Conservation (phyloP, 2,888 invertebrate genomes). For the Stomorhina lunata region DNA sequence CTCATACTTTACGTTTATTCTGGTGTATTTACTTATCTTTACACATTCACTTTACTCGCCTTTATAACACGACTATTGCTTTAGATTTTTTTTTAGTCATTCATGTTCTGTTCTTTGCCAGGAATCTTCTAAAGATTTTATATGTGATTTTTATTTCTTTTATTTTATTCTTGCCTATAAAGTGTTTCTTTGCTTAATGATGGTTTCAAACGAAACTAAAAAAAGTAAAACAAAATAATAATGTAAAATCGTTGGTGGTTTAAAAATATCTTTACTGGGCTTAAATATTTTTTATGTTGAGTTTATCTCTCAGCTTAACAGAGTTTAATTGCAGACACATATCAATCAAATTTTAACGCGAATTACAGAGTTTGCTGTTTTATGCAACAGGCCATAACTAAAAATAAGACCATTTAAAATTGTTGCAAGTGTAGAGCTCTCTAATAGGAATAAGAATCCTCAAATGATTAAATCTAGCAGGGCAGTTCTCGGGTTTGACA, state of each 20-base stretch:
- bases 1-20: too few relatives aligned
- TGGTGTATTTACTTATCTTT: too few relatives aligned
- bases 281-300: slow-evolving; percentile 11
- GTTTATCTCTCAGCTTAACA: slow-evolving; percentile 46
- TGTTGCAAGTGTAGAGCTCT: too few relatives aligned
- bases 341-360: slow-evolving; percentile 65
- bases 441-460: too few relatives aligned
- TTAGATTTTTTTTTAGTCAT: slow-evolving; percentile 29
- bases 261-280: too few relatives aligned
- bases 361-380: slow-evolving; percentile 47
- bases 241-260: slow-evolving; percentile 56
- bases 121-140: slow-evolving; percentile 18
- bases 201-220: not conserved
- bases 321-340: slow-evolving; percentile 65
- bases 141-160: slow-evolving; percentile 29
- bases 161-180: too few relatives aligned
- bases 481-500: too few relatives aligned
- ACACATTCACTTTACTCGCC: slow-evolving; percentile 28
- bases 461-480: too few relatives aligned
- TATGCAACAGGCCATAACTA: too few relatives aligned
- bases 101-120: slow-evolving; percentile 26
- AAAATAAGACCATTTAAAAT: too few relatives aligned
- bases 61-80: slow-evolving; percentile 20
- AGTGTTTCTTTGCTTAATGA: too few relatives aligned
- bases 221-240: slow-evolving; percentile 5